A percentile compares a stretch with the other conserved stretches of the same genome.
Evolutionary conservation across 2,113 vertebrate genomes (phyloP).

Genomic region (Gymnocephalus cernua): DNA sequence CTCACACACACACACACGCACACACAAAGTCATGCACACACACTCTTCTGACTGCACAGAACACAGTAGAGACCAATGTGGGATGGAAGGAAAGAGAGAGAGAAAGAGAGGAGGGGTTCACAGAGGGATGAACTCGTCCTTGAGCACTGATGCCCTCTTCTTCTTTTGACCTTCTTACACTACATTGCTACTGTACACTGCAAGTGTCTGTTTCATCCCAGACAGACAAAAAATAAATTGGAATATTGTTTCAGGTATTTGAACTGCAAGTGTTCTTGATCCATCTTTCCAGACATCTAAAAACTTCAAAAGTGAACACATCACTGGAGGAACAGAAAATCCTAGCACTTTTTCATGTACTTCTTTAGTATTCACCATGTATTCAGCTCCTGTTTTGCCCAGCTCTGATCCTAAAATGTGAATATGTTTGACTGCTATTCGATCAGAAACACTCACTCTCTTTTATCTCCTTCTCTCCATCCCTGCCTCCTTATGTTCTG

Average conservation of each 20-base stretch:
- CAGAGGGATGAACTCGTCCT: conserved; percentile 67
- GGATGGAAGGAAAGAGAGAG: conserved; percentile 61
- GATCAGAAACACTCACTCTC: conserved; percentile 72
- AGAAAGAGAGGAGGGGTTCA: conserved; percentile 50
- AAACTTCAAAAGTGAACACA: conserved; percentile 32
- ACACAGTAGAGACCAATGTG: conserved; percentile 13
- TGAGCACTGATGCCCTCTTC: conserved; percentile 58
- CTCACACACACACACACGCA: conserved; percentile 61
- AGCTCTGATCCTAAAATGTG: conserved; percentile 45
- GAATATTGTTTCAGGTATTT: conserved; percentile 48
- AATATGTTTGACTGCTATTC: conserved; percentile 74
- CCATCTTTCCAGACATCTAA: conserved; percentile 30
- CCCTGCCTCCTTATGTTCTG: conserved; percentile 51
- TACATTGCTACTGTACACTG: conserved; percentile 36
- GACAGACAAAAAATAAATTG: conserved; percentile 28
- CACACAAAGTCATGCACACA: conserved; percentile 47
- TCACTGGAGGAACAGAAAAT: conserved; percentile 29
- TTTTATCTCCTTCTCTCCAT: conserved; percentile 68
- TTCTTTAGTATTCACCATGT: conserved; percentile 31
- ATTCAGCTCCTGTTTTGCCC: conserved; percentile 42
- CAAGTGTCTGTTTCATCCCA: conserved; percentile 33
- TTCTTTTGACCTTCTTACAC: conserved; percentile 41
- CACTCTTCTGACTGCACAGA: conserved; percentile 35
- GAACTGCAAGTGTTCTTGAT: conserved; percentile 44
- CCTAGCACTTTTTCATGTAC: conserved; percentile 30